These are phyloP conservation scores for Arenicola marina DNA, from an alignment of 2,888 invertebrate species.

Conservation along the genomic window DNA sequence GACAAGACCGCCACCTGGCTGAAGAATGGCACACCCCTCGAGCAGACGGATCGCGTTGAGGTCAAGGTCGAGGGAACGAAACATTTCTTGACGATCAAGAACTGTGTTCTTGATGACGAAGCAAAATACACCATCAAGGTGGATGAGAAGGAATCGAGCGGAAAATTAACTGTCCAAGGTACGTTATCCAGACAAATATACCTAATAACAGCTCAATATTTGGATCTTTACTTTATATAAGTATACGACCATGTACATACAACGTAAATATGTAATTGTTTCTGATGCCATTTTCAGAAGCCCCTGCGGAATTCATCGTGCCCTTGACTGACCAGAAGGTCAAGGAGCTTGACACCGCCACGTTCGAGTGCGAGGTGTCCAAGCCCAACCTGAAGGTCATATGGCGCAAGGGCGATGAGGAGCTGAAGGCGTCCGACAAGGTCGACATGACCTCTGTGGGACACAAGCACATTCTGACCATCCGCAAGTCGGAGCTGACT, in stretches of 20 bases:
- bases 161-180: constrained; percentile 10
- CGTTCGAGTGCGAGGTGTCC: constrained; percentile 79
- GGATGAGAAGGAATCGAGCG: constrained; percentile 19
- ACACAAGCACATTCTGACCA: constrained; percentile 68
- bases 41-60: constrained; percentile 10
- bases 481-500: constrained; percentile 77
- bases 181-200: background rate
- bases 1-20: constrained; percentile 57
- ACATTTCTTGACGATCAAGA: constrained; percentile 44
- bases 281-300: constrained; percentile 8
- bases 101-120: constrained; percentile 44
- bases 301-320: constrained; percentile 47
- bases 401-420: constrained; percentile 66
- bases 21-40: constrained; percentile 38
- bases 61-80: constrained; percentile 63
- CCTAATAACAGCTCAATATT: background rate
- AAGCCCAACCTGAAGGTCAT: constrained; percentile 76
- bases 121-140: constrained; percentile 42
- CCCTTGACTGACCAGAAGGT: constrained; percentile 49
- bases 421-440: constrained; percentile 3
- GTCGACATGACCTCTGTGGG: constrained; percentile 38
- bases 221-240: background rate
- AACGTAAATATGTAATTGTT: background rate
- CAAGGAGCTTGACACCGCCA: constrained; percentile 45
- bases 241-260: background rate